Evolutionary conservation across 2,797 vertebrate genomes (phyloP).

Genomic region (Linurgus olivaceus): DNA sequence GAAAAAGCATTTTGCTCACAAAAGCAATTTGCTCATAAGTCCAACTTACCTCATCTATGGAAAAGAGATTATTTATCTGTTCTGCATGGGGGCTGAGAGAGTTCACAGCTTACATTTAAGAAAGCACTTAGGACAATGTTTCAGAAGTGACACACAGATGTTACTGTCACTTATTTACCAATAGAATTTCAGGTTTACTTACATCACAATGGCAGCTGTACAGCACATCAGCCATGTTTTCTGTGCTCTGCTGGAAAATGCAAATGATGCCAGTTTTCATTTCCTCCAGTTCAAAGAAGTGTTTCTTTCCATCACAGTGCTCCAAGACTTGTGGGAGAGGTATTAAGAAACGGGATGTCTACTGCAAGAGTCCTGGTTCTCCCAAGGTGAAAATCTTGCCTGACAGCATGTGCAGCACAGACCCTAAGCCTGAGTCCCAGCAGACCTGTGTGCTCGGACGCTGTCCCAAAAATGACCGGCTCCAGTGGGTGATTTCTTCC

Average conservation of each 20-base stretch:
- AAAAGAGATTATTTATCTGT: conserved; percentile 9
- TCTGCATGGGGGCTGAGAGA: background rate
- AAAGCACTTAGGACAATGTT: background rate
- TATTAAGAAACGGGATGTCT: conserved; percentile 85
- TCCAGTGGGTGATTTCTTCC: conserved; percentile 87
- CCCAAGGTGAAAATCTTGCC: conserved; percentile 77
- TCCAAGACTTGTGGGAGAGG: conserved; percentile 96
- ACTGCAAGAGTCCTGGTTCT: conserved; percentile 81
- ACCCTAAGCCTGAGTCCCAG: conserved; percentile 82
- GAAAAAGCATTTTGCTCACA: background rate
- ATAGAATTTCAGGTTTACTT: background rate
- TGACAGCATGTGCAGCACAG: conserved; percentile 82
- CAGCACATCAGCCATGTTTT: background rate
- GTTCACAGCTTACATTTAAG: background rate
- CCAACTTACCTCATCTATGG: background rate
- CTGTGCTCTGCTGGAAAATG: background rate
- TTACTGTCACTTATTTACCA: background rate
- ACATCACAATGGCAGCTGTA: background rate
- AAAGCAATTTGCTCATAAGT: background rate
- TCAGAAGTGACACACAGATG: background rate
- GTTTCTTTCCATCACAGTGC: conserved; percentile 78
- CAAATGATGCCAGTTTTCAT: background rate
- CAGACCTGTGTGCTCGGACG: conserved; percentile 89
- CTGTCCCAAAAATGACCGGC: conserved; percentile 89
- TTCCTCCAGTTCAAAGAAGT: background rate